Percentiles rank a stretch among this genome's conserved stretches.
These are phyloP conservation scores for Tadarida brasiliensis DNA, from an alignment of 2,797 vertebrate genomes.

Conservation along the genomic window DNA sequence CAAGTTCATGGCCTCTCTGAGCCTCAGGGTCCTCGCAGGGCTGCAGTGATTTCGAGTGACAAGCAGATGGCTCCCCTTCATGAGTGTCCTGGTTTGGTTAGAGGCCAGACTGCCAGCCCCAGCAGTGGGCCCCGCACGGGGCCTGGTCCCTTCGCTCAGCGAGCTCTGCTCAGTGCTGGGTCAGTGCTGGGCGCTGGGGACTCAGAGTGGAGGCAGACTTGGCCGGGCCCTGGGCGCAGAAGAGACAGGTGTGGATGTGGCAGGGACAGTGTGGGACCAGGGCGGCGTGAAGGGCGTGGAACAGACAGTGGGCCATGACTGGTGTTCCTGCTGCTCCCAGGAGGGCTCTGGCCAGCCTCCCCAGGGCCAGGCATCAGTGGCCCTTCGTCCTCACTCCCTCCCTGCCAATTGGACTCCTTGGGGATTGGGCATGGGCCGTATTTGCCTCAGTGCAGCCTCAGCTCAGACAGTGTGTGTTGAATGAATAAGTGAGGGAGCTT, in stretches of 20 bases:
- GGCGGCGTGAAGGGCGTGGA: rapidly evolving
- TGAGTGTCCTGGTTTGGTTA: neutral
- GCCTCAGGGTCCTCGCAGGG: neutral
- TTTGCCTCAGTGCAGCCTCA: neutral
- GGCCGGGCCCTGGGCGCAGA: rapidly evolving
- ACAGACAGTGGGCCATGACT: neutral
- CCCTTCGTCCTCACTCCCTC: rapidly evolving
- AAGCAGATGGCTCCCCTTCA: rapidly evolving
- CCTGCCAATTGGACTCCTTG: neutral
- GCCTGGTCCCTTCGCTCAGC: neutral
- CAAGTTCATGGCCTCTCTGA: neutral
- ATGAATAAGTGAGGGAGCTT: neutral
- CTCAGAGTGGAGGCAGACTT: neutral
- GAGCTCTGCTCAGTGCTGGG: neutral
- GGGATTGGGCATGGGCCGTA: neutral
- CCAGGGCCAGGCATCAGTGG: rapidly evolving
- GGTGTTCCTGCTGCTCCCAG: neutral
- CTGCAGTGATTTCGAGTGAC: neutral
- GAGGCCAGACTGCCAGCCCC: neutral
- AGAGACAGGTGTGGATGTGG: rapidly evolving
- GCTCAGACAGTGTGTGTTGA: neutral
- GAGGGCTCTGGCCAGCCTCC: neutral
- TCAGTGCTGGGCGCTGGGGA: neutral
- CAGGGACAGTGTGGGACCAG: neutral
- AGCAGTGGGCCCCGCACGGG: neutral